phyloP scores from a whole-genome alignment of 92 coral and sea anemone species.

The Paragorgia papillata region DNA sequence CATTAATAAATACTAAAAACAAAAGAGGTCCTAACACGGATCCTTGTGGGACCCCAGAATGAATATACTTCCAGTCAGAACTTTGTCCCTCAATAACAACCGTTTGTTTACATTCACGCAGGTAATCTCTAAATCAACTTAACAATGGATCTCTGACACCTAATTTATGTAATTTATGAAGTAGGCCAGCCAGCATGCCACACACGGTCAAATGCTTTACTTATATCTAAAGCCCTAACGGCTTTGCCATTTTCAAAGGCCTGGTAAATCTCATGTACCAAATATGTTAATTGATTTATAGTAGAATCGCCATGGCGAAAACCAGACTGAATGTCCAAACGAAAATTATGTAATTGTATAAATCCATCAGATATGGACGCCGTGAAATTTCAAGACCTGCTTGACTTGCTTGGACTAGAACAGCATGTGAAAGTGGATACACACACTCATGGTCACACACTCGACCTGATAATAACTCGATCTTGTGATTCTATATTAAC shows the following conservation, averaged over 20 bases:
- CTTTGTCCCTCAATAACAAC: conserved; percentile 41
- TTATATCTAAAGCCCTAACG: conserved; percentile 38
- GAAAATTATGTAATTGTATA: conserved; percentile 9
- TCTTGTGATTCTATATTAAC: no score
- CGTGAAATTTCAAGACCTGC: no score
- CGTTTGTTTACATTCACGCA: conserved; percentile 19
- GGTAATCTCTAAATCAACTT: no score
- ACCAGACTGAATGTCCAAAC: conserved; percentile 34
- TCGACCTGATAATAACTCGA: no score
- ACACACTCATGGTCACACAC: no score
- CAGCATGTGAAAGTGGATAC: no score
- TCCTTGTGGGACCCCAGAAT: conserved; percentile 40
- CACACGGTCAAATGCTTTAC: no score
- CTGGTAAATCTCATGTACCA: conserved; percentile 31
- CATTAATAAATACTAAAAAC: no score
- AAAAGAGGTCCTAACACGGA: no score
- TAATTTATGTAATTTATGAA: conserved; percentile 35
- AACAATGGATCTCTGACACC: no score
- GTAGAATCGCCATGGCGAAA: conserved; percentile 43
- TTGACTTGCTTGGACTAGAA: no score
- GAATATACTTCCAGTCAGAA: conserved; percentile 32
- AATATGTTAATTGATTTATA: conserved; percentile 26
- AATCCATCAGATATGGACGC: no score
- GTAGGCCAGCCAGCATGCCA: conserved; percentile 53
- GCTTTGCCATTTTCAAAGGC: conserved; percentile 24